Base-by-base conservation (phyloP, 2,113 vertebrate genomes). In the Hystrix cristata region DNA sequence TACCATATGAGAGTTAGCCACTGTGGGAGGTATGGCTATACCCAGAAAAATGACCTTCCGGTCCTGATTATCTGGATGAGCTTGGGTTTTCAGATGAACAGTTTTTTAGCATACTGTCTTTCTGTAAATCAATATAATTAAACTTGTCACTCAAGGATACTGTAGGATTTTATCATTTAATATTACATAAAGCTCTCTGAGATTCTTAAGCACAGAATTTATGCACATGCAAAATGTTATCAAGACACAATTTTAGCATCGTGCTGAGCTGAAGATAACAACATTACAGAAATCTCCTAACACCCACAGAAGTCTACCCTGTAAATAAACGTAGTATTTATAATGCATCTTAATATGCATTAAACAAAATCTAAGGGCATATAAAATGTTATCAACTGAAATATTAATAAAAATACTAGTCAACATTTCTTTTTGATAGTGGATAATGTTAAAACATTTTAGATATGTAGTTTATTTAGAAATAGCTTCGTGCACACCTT, bases 91-190 rank as follows among this genome's bases (percentile, higher is more conserved):
- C n/a, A 72, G 67, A 65, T 91, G 87, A 95, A 86, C 48, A 48
- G 23, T 62, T 87, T 92, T 89, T 76, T 53, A 91, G 7, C 25
- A 0, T 55, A 72, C 72, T 29, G 18, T 78, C 84, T 89, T 91
- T 91, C 51, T 97, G 71, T 69, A 96, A 87, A 95, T 87, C 25
- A 60, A 79, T 83, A 65, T 90, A 91, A 97, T 96, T 95, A 97
- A 94, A 64, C 83, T 86, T 90, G 89, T 91, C 95, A 96, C 86
- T 96, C 95, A 85, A 76, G 95, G 65, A 82, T 78, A 59, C 27
- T 29, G 3, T 60, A 71, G 89, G 46, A 85, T 71, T 92, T 95
- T 97, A 95, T 91, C 71, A 71, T 67, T 97, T 89, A 89, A n/a
- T 94, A 86, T 95, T 83, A 81, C 86, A 74, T 57, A 43, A 83